Base-by-base conservation (phyloP, 2,797 vertebrate genomes). In the Halcyon smyrnensis region DNA sequence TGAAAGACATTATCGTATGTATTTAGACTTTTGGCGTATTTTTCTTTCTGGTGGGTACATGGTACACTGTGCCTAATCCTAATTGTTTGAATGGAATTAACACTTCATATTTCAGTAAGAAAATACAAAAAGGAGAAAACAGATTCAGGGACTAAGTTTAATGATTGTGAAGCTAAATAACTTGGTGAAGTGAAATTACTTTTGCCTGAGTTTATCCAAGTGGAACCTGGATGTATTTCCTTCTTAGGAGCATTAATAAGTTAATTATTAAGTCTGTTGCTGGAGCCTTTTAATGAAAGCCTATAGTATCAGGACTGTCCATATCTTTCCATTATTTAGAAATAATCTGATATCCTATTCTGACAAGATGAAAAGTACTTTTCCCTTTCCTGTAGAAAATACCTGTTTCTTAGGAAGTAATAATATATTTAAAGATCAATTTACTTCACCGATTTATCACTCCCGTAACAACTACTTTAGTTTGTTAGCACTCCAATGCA, bases 401-500 rank as follows among this genome's bases (percentile, higher is more conserved):
- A 76, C 19, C 13, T 53, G 14, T 43, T 91, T 97, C 62, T 89
- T 94, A 85, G 60, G 56, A 95, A 95, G 57, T 73, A 43, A 82
- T 62, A 92, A 62, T 69, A 62, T 20, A 92, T 74, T 96, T 93
- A 94, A 89, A n/a, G 2, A 60, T 28, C 10, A 34, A 25, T 67
- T 63, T 74, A 57, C 45, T 92, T 11, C 53, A 54, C 48, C 34
- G 43, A 46, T 8, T 69, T 86, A 63, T 30, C 45, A 88, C 5
- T 89, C 23, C 53, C 21, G 64, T 36, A 92, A 74, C 10, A 48
- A 51, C 39, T 63, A n/a, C 46, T 91, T 97, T 34, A 86, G 67
- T 92, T 95, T 92, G 89, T 70, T 87, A 97, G 41, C 39, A 89
- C 86, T 91, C 57, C 84, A 89, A 95, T 62, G 36, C 56, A 45